A percentile compares a stretch with the other conserved stretches of the same genome.
Conservation (phyloP, 1,140 invertebrate genomes). For the Proales similis region DNA sequence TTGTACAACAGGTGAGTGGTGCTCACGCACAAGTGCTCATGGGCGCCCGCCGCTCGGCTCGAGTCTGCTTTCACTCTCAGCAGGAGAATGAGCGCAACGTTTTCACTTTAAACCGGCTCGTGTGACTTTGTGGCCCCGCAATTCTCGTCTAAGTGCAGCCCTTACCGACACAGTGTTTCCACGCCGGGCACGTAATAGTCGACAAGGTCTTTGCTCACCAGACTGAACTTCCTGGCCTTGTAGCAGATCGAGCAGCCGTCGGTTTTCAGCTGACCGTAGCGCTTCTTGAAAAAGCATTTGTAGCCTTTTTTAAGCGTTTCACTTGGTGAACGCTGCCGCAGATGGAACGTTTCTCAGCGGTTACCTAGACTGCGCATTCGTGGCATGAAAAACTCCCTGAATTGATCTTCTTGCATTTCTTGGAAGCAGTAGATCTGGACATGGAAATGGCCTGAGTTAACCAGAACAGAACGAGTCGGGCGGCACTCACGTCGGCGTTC, state of each 20-base stretch:
- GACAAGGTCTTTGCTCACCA: background rate
- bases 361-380: background rate
- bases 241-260: constrained; percentile 29
- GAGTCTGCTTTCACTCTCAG: background rate
- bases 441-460: background rate
- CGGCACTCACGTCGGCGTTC: constrained; percentile 64
- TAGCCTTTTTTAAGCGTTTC: background rate
- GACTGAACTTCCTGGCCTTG: background rate
- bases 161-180: background rate
- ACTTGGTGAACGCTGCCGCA: background rate
- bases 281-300: constrained; percentile 1
- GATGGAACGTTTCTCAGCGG: background rate
- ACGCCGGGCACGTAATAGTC: constrained; percentile 10
- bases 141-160: background rate
- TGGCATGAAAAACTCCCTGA: constrained; percentile 1
- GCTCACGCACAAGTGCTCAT: constrained; percentile 58
- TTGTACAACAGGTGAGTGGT: constrained; percentile 93
- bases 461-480: background rate
- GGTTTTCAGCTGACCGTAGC: background rate
- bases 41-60: background rate
- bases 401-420: constrained; percentile 31
- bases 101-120: too few relatives aligned
- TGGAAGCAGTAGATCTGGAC: constrained; percentile 33
- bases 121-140: background rate
- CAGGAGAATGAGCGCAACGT: constrained; percentile 12